Base-by-base conservation (phyloP, 2,888 invertebrate genomes). In the Prenolepis imparis region DNA sequence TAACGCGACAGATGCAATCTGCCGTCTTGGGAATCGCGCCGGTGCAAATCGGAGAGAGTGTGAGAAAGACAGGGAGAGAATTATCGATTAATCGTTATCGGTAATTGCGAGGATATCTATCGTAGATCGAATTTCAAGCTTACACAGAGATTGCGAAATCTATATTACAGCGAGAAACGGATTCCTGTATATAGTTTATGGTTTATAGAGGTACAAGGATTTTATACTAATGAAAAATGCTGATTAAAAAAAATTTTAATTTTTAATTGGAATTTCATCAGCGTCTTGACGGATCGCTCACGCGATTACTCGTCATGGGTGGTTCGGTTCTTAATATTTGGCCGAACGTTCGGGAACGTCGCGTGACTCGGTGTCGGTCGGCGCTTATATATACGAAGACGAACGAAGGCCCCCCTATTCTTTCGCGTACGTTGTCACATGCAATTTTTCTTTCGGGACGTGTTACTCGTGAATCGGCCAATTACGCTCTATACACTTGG, bases 381-480 rank as follows among this genome's bases (percentile, higher is more conserved):
- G 3, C 39, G 39, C 55, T 55, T 21, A 36, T 36, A 24, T 28
- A 36, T 5, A 18, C 24, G 41, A 68, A 28, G 21, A 70, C 70
- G 41, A 68, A 68, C 57, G 28, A 70, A n/a, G 70, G 36, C 36
- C 5, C 15, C 18, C 41, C 18, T 59, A 70, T 70, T 78, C 70
- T 78, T 44, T 70, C 70, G 57, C 78, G 44, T 70, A 64, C 67
- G 70, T 80, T 72, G 70, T 80, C 78, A 61, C 59, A 12, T 48
- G 72, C 59, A 36, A 18, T 72, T 80, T 61, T 80, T 72, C 59
- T n/a, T 28, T 12, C 59, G 59, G 24, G 59, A 80, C 72, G 59
- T 44, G 78, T 88, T 88, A 88, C 84, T 83, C 86, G 82, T 68
- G 32, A 80, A 86, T 89, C 89, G 55, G 86, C 61, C 70, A 86